phyloP scores from a whole-genome alignment of 2,797 vertebrate genomes.

The Varecia variegata region DNA sequence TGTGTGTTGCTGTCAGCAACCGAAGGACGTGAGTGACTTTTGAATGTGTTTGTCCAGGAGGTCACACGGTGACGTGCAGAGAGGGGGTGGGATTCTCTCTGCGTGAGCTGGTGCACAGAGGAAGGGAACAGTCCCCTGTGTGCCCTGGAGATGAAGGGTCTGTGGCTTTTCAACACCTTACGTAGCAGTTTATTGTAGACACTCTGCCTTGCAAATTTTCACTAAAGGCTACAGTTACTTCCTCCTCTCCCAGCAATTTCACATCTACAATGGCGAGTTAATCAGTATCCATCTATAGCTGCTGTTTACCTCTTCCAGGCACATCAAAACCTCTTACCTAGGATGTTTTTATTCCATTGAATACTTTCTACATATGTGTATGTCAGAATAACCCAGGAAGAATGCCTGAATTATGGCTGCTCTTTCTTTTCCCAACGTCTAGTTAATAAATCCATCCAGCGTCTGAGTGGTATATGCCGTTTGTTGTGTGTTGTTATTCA shows the following conservation, averaged over 20 bases:
- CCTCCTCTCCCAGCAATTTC: not conserved
- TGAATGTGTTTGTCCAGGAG: not conserved
- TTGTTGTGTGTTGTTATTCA: not conserved
- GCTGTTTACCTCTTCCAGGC: not conserved
- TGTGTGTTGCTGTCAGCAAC: not conserved
- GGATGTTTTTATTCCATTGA: not conserved
- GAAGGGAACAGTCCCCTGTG: rapidly evolving
- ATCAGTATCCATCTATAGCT: not conserved
- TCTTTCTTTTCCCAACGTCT: not conserved
- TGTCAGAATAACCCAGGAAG: not conserved
- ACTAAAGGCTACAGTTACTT: not conserved
- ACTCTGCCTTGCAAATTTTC: not conserved
- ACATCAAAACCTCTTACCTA: not conserved
- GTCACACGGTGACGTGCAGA: rapidly evolving
- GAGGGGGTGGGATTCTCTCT: not conserved
- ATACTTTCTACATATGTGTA: rapidly evolving
- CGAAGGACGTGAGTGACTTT: too few relatives aligned
- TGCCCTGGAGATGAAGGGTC: not conserved
- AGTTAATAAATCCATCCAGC: not conserved
- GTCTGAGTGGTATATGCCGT: rapidly evolving
- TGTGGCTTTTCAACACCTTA: rapidly evolving
- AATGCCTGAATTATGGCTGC: rapidly evolving
- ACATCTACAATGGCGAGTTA: not conserved
- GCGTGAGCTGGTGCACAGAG: not conserved
- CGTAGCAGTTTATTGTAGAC: not conserved